Evolutionary conservation across 2,113 vertebrate genomes (phyloP).

Genomic region (Lichenostomus cassidix): DNA sequence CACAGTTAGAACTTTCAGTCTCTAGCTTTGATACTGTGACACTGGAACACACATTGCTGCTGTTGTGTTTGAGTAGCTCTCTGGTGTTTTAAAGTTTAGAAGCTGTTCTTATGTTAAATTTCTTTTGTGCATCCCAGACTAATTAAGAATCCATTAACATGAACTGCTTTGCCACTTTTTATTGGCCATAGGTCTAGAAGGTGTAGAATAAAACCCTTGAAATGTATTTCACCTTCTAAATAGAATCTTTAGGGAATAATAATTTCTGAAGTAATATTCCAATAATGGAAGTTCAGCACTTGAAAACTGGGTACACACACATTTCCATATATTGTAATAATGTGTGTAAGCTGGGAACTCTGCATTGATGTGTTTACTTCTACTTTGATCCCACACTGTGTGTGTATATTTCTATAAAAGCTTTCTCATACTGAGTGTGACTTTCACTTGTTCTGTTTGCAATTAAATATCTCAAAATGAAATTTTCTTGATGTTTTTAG

Average conservation of each 20-base stretch:
- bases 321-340: background rate
- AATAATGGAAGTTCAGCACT: background rate
- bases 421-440: background rate
- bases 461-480: background rate
- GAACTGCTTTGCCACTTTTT: conserved; percentile 13
- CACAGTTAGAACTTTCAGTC: background rate
- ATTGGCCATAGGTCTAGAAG: background rate
- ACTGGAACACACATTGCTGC: background rate
- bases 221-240: conserved; percentile 1
- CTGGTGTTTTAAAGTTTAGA: conserved; percentile 6
- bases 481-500: background rate
- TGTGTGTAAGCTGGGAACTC: background rate
- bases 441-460: background rate
- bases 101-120: background rate
- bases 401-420: background rate
- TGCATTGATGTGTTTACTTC: background rate
- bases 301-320: background rate
- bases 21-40: background rate
- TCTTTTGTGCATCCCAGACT: conserved; percentile 22
- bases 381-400: background rate
- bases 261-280: background rate
- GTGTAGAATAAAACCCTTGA: background rate
- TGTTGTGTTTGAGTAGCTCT: background rate
- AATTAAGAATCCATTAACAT: conserved; percentile 43
- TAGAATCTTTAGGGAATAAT: background rate